Evolutionary conservation across 2,888 invertebrate genomes (phyloP).

Genomic region (Apantesis nais): DNA sequence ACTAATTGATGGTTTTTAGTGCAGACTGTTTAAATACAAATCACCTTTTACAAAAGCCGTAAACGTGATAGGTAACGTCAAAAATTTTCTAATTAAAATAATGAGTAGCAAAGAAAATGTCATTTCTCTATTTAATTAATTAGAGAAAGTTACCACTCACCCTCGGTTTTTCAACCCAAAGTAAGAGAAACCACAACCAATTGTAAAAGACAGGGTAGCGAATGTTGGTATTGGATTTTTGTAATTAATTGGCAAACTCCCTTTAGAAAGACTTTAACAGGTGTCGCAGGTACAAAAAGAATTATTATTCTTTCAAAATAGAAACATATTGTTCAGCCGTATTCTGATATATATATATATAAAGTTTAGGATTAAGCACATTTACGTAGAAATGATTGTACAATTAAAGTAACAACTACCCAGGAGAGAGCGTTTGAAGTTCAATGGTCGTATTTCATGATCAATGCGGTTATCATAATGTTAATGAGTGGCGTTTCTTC

Average conservation of each 20-base stretch:
- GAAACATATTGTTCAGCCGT: not conserved
- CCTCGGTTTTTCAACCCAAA: not conserved
- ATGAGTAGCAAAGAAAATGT: not conserved
- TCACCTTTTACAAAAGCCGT: not conserved
- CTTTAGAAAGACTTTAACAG: not conserved
- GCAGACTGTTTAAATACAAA: not conserved
- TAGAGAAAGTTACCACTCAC: not conserved
- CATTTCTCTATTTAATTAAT: not conserved
- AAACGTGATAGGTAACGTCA: too few species aligned
- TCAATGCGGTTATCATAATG: constrained; percentile 54
- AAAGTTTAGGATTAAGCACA: not conserved
- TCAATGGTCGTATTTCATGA: constrained; percentile 52
- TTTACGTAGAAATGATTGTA: not conserved
- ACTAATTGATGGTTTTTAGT: too few species aligned
- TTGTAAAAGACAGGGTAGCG: not conserved
- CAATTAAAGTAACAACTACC: constrained; percentile 11
- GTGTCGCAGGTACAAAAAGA: not conserved
- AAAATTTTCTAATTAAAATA: not conserved
- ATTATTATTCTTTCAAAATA: not conserved
- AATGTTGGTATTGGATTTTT: not conserved
- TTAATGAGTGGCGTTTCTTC: constrained; percentile 22
- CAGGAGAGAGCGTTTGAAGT: constrained; percentile 49
- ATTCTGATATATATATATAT: not conserved
- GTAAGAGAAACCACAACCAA: not conserved
- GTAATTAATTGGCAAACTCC: not conserved